These are phyloP conservation scores for Catagonus wagneri DNA, from an alignment of 2,113 vertebrate genomes.

Conservation along the genomic window DNA sequence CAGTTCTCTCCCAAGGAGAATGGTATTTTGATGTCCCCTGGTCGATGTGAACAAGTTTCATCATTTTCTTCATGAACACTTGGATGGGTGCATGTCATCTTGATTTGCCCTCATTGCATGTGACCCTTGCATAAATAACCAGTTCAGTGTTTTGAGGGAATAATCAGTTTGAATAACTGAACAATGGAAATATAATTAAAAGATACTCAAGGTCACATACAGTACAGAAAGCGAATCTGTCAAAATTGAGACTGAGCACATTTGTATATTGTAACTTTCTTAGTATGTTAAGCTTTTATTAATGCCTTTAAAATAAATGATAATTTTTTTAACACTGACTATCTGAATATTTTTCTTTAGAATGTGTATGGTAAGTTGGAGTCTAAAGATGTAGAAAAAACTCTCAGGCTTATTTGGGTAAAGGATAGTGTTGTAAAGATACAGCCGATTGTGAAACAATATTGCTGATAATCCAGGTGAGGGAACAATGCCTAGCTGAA, in stretches of 20 bases:
- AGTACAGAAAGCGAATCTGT: slow-evolving; percentile 70
- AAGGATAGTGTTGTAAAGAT: not conserved
- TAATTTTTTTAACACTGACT: slow-evolving; percentile 28
- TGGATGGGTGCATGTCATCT: slow-evolving; percentile 13
- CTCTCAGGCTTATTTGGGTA: not conserved
- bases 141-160: not conserved
- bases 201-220: slow-evolving; percentile 49
- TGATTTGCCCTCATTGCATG: not conserved
- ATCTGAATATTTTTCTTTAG: slow-evolving; percentile 43
- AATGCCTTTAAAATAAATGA: slow-evolving; percentile 71
- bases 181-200: not conserved
- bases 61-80: slow-evolving; percentile 47
- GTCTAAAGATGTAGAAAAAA: slow-evolving; percentile 7
- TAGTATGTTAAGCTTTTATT: slow-evolving; percentile 71
- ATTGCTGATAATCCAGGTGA: not conserved
- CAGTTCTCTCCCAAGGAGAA: slow-evolving; percentile 69
- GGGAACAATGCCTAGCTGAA: not conserved
- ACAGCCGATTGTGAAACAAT: not conserved
- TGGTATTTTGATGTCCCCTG: not conserved
- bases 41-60: slow-evolving; percentile 56
- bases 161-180: slow-evolving; percentile 24
- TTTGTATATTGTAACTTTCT: slow-evolving; percentile 50
- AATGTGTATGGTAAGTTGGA: not conserved
- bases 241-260: slow-evolving; percentile 25
- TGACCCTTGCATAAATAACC: not conserved